Percentiles rank a stretch among this genome's conserved stretches.
phyloP scores from a whole-genome alignment of 2,113 vertebrate genomes.

The Rhabdornis inornatus region DNA sequence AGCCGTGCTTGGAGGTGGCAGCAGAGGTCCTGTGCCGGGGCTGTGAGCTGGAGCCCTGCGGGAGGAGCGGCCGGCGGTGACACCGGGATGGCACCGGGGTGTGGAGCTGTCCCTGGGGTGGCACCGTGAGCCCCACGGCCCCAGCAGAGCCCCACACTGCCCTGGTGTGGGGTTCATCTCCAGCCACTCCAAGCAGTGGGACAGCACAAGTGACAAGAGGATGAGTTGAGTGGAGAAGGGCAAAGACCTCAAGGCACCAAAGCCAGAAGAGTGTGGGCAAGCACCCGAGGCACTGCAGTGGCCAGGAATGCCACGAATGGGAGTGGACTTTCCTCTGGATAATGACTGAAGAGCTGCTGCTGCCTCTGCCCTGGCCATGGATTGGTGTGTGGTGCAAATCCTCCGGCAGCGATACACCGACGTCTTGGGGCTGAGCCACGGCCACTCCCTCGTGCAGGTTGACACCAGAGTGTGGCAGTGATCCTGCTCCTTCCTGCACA shows the following conservation, averaged over 20 bases:
- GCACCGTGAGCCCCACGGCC: background rate
- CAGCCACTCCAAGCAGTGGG: background rate
- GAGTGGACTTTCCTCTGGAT: background rate
- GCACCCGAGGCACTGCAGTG: accelerated
- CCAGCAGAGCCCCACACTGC: accelerated
- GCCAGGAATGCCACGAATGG: background rate
- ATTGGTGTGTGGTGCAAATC: accelerated
- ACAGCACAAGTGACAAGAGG: background rate
- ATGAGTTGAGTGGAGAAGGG: background rate
- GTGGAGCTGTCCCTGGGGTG: background rate
- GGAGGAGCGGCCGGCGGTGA: background rate
- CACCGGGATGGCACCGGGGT: accelerated
- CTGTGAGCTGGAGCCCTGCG: background rate
- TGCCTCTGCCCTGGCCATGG: background rate
- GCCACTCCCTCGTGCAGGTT: accelerated
- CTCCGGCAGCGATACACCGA: accelerated
- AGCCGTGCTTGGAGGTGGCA: accelerated
- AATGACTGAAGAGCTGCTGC: background rate
- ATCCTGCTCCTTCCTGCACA: background rate
- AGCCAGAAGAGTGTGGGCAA: background rate
- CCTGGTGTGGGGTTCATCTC: background rate
- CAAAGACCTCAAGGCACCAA: background rate
- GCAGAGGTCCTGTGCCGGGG: background rate
- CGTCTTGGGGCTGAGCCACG: background rate
- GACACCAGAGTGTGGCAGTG: accelerated